Evolutionary conservation across 2,888 invertebrate genomes (phyloP), one percentile per base, ranked within the genome.

Genomic region (Sisyra terminalis): DNA sequence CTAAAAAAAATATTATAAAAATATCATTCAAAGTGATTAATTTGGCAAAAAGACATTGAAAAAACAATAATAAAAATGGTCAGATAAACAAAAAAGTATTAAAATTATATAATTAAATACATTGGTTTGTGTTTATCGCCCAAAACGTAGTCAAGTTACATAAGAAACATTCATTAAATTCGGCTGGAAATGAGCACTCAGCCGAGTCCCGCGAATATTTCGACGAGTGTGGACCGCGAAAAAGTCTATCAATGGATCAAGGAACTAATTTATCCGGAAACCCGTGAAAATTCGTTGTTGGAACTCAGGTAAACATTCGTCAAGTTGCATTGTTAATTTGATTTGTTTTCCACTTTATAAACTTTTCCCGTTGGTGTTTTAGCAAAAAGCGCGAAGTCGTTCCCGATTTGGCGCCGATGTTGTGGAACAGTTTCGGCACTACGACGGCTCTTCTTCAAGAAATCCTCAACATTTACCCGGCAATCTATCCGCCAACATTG

Each of bases 351-450:
- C n/a, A n/a, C 13, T 18, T 39, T 45, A 46, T 24, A 41, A 40
- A 17, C 13, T 7, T 32, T 42, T 32, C 34, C 40, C 40, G 24
- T 29, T 40, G 40, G 44, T 14, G 47, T 64, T 66, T 29, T 58
- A 82, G 86, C 53, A 85, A 85, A 57, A 85, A 86, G 54, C 68
- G 87, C 9, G 87, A 88, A 61, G 76, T 88, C 40, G 93, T 97
- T 17, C 89, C 90, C 17, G 97, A 99, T 59, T 66, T 99, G 52
- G 97, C 98, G 3, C 93, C 96, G 1, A 90, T 98, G 89, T 65
- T 99, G 48, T 99, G 98, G 98, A 87, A 98, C 61, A 92, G 92
- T 48, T 93, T 93, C 61, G 94, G 94, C n/a, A 92, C 92, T 3
- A 89, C 87, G 46, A 89, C 96, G 32, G 94, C 96, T 30, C 67